phyloP scores from a whole-genome alignment of 2,888 invertebrate genomes.

The Rhyacophila evoluta region DNA sequence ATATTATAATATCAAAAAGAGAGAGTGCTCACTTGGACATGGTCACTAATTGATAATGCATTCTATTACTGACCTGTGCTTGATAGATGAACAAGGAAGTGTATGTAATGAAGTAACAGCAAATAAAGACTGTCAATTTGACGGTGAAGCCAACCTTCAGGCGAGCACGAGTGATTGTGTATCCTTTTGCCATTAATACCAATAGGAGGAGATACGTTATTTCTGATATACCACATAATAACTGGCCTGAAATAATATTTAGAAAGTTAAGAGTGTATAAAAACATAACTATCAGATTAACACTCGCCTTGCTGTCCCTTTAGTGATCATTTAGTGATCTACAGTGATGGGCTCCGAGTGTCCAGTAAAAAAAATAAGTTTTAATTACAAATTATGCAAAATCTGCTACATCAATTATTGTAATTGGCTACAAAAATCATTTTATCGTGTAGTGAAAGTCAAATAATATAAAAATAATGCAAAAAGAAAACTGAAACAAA shows the following conservation, averaged over 20 bases:
- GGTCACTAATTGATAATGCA: no score
- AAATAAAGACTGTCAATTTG: constrained; percentile 85
- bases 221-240: constrained; percentile 79
- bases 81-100: constrained; percentile 84
- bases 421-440: no score
- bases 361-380: no score
- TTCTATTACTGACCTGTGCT: constrained; percentile 71
- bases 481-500: no score
- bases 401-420: no score
- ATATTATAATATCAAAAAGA: no score
- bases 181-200: constrained; percentile 88
- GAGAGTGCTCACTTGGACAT: no score
- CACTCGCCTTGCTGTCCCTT: background rate
- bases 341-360: no score
- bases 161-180: constrained; percentile 88
- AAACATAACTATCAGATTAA: background rate
- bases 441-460: no score
- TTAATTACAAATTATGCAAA: no score
- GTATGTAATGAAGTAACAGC: constrained; percentile 79
- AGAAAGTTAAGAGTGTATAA: background rate
- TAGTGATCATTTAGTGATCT: background rate
- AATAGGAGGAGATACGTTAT: constrained; percentile 82
- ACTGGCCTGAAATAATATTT: constrained; percentile 76
- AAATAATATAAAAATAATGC: no score
- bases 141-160: constrained; percentile 79